Percentiles rank a stretch among this genome's conserved stretches.
phyloP scores from a whole-genome alignment of 2,888 invertebrate genomes.

The Orthonychiurus folsomi region DNA sequence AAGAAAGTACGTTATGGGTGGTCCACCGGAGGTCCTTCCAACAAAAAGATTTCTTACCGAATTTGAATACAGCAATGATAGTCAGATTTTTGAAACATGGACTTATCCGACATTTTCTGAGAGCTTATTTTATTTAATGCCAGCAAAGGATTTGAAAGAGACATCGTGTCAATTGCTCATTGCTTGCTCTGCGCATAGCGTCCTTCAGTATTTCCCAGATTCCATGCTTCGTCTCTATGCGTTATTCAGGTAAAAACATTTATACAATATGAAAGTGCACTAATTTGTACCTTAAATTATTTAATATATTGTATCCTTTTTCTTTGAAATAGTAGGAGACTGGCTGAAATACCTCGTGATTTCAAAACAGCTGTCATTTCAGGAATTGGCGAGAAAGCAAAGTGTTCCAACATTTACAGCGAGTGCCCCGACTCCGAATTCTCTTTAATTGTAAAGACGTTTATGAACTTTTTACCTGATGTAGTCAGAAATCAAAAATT shows the following conservation, averaged over 20 bases:
- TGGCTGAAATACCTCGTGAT: background rate
- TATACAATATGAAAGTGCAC: too few species aligned
- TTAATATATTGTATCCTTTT: background rate
- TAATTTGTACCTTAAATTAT: background rate
- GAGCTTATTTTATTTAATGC: constrained; percentile 3
- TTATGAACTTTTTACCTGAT: constrained; percentile 3
- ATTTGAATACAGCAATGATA: background rate
- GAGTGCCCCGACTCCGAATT: constrained; percentile 3
- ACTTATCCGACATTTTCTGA: background rate
- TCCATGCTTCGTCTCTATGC: background rate
- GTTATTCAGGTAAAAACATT: constrained; percentile 7
- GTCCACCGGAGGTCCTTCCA: background rate
- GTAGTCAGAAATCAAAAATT: constrained; percentile 8
- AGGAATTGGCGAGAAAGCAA: background rate
- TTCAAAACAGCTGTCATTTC: background rate
- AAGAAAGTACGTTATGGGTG: constrained; percentile 38
- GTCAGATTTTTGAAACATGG: too few species aligned
- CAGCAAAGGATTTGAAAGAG: background rate
- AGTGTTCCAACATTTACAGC: background rate
- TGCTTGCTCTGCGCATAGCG: constrained; percentile 7
- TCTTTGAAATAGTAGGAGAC: background rate
- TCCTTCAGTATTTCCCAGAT: constrained; percentile 5
- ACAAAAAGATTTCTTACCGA: background rate
- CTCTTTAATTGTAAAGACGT: constrained; percentile 6
- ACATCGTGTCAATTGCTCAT: constrained; percentile 2